Conservation (phyloP, 2,113 vertebrate species). For the Cryptomyrus ogoouensis region DNA sequence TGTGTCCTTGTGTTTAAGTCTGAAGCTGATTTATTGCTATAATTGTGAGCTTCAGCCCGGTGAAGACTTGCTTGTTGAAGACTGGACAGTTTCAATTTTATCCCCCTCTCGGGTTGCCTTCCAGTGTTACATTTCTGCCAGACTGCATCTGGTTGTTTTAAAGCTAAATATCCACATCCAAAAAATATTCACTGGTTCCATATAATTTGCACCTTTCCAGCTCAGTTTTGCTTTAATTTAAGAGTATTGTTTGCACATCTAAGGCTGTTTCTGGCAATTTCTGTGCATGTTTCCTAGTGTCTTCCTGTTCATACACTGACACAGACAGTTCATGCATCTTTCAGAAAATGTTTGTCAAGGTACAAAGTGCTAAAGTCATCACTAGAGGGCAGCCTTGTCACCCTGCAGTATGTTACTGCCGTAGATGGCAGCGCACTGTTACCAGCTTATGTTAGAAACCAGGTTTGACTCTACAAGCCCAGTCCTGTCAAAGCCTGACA, state of each 20-base stretch:
- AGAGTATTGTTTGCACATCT: neutral
- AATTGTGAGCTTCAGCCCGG: neutral
- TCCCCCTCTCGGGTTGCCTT: neutral
- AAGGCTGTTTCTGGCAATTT: neutral
- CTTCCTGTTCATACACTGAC: neutral
- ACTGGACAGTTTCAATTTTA: neutral
- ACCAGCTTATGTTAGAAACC: neutral
- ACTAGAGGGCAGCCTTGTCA: slow-evolving; percentile 28
- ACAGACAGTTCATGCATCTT: neutral
- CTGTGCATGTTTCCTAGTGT: neutral
- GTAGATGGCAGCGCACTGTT: neutral
- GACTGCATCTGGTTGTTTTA: neutral
- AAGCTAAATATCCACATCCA: neutral
- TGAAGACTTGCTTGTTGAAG: neutral
- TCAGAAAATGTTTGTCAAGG: neutral
- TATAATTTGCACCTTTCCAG: neutral
- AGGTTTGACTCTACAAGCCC: neutral
- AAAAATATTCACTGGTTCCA: neutral
- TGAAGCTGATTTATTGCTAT: slow-evolving; percentile 9
- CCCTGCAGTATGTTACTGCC: neutral
- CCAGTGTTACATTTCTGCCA: slow-evolving; percentile 13
- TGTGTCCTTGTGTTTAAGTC: slow-evolving; percentile 4
- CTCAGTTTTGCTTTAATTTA: neutral
- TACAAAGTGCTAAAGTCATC: neutral
- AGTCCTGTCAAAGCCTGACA: neutral